Evolutionary conservation across 2,888 invertebrate genomes (phyloP).

Genomic region (Ophion obscuratus): DNA sequence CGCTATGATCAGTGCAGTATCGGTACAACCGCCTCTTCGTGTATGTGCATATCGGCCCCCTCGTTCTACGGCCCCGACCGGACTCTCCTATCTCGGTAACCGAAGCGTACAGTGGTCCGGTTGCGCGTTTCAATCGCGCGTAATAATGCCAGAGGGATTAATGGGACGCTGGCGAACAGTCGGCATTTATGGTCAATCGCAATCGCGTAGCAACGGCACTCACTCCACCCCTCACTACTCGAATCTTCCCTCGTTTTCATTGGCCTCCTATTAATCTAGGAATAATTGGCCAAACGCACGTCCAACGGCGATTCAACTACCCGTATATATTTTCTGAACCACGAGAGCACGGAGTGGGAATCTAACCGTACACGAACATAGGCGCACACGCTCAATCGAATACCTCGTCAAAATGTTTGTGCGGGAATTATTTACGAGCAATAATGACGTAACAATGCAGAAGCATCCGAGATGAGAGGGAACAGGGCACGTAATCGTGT

Average conservation of each 20-base stretch:
- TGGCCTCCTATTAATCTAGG: slow-evolving; percentile 69
- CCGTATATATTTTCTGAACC: slow-evolving; percentile 63
- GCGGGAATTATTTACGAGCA: not conserved
- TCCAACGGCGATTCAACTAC: slow-evolving; percentile 55
- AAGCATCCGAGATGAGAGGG: not conserved
- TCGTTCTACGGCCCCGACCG: slow-evolving; percentile 35
- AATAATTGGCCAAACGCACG: slow-evolving; percentile 69
- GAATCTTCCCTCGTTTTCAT: slow-evolving; percentile 44
- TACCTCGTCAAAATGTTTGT: not conserved
- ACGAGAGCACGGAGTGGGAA: slow-evolving; percentile 18
- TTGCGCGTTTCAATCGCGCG: slow-evolving; percentile 69
- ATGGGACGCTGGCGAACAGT: slow-evolving; percentile 68
- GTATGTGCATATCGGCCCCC: slow-evolving; percentile 21
- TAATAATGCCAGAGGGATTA: slow-evolving; percentile 70
- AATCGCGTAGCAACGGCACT: slow-evolving; percentile 59
- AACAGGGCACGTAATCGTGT: not conserved
- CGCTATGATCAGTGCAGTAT: slow-evolving; percentile 29
- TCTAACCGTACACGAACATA: slow-evolving; percentile 32
- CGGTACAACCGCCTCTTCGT: slow-evolving; percentile 28
- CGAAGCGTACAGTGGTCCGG: slow-evolving; percentile 59
- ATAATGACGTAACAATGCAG: not conserved
- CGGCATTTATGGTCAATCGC: slow-evolving; percentile 71
- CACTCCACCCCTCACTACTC: slow-evolving; percentile 28
- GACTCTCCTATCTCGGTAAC: slow-evolving; percentile 58
- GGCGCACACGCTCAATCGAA: slow-evolving; percentile 28